These are phyloP conservation scores for Eucidaris tribuloides DNA, from an alignment of 35 echinoderm and acorn worm species.

Conservation along the genomic window DNA sequence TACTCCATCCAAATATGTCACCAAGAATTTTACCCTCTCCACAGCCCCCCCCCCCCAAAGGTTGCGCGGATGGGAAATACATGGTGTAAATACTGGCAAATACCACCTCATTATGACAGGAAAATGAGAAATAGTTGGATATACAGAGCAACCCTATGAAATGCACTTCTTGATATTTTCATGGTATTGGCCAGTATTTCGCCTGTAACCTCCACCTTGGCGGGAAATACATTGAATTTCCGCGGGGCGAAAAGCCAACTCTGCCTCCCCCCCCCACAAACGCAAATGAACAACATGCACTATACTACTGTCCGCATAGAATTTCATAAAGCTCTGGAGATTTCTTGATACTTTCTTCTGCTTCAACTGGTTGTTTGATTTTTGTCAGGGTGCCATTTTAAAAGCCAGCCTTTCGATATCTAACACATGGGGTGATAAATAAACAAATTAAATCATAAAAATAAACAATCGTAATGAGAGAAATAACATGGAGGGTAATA, in stretches of 20 bases:
- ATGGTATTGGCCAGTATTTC: too few species aligned
- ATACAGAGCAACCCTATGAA: too few species aligned
- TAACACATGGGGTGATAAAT: conserved; percentile 14
- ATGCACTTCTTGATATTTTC: too few species aligned
- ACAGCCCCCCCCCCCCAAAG: background rate
- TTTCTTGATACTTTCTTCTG: conserved; percentile 74
- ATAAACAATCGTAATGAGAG: too few species aligned
- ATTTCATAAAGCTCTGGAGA: conserved; percentile 88
- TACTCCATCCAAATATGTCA: background rate
- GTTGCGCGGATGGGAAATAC: too few species aligned
- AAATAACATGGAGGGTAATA: too few species aligned
- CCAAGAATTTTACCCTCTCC: background rate
- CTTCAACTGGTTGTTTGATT: conserved; percentile 86
- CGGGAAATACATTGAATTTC: too few species aligned
- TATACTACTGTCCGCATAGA: conserved; percentile 77
- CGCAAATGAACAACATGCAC: background rate
- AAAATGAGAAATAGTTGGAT: too few species aligned
- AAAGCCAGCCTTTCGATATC: conserved; percentile 83
- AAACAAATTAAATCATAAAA: too few species aligned
- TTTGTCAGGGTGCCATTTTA: conserved; percentile 99
- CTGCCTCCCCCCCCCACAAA: background rate
- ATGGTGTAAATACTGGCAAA: too few species aligned
- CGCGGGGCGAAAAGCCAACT: too few species aligned
- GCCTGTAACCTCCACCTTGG: too few species aligned
- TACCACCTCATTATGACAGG: background rate